Conservation (phyloP, 2,797 vertebrate genomes). For the Apogon hyalosoma region DNA sequence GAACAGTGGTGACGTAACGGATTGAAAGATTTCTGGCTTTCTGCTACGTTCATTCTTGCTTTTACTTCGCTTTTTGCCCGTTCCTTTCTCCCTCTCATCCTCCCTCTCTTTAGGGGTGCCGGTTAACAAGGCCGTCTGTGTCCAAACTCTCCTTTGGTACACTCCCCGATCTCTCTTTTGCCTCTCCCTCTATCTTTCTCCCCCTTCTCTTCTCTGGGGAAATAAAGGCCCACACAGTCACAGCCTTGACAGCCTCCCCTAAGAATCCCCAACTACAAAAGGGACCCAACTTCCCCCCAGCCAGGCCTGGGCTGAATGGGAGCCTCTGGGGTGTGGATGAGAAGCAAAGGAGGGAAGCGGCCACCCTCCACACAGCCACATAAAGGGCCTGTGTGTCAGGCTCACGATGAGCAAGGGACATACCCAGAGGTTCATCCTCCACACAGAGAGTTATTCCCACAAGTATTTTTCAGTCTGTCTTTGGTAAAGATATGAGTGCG, state of each 20-base stretch:
- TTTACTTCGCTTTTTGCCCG: conserved; percentile 49
- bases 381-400: conserved; percentile 84
- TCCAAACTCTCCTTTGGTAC: conserved; percentile 76
- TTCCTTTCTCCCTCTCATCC: conserved; percentile 68
- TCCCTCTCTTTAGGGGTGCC: conserved; percentile 71
- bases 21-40: conserved; percentile 57
- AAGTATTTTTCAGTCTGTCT: conserved; percentile 44
- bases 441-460: conserved; percentile 62
- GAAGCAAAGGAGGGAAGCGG: conserved; percentile 76
- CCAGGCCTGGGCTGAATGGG: conserved; percentile 80
- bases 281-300: conserved; percentile 78
- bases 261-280: conserved; percentile 82
- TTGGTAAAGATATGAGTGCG: conserved; percentile 43
- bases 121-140: conserved; percentile 87
- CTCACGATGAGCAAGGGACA: conserved; percentile 70
- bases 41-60: conserved; percentile 49
- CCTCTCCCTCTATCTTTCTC: conserved; percentile 70
- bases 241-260: conserved; percentile 85
- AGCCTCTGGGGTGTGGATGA: conserved; percentile 82
- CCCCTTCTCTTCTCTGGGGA: conserved; percentile 67
- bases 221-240: conserved; percentile 86
- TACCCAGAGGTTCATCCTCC: conserved; percentile 61
- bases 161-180: conserved; percentile 55
- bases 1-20: conserved; percentile 78
- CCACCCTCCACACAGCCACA: conserved; percentile 78